phyloP scores from a whole-genome alignment of 2,113 vertebrate genomes.

The Crotalus tigris region DNA sequence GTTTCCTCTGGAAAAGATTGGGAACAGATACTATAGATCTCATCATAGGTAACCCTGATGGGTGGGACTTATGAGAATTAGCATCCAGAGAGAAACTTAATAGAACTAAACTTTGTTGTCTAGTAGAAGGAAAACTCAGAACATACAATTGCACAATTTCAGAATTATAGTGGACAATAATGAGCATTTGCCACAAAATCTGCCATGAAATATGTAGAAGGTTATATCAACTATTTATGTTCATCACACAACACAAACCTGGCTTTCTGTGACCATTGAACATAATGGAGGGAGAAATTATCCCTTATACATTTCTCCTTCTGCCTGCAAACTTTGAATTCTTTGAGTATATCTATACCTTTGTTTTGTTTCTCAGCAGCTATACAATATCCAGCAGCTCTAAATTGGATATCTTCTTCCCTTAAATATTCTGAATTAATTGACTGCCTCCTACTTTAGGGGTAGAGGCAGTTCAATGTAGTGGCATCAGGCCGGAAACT shows the following conservation, averaged over 20 bases:
- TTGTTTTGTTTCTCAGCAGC: neutral
- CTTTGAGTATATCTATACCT: neutral
- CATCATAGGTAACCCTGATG: no score
- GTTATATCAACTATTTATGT: neutral
- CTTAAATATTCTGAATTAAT: neutral
- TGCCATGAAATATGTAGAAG: neutral
- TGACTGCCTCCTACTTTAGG: neutral
- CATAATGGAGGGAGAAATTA: neutral
- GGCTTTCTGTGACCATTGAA: neutral
- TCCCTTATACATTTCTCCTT: neutral
- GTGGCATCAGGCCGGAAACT: neutral
- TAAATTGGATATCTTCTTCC: neutral
- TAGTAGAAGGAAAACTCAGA: slow-evolving; percentile 3
- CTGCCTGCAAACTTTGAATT: neutral
- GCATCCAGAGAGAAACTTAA: neutral
- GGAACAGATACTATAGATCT: no score
- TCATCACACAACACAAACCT: neutral
- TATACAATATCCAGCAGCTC: neutral
- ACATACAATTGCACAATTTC: neutral
- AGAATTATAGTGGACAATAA: neutral
- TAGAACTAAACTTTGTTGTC: neutral
- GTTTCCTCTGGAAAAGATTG: neutral
- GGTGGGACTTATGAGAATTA: neutral
- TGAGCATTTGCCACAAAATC: neutral
- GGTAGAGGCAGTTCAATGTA: neutral